These are phyloP conservation scores for Oligia latruncula DNA, from an alignment of 2,888 invertebrate species.

Conservation along the genomic window DNA sequence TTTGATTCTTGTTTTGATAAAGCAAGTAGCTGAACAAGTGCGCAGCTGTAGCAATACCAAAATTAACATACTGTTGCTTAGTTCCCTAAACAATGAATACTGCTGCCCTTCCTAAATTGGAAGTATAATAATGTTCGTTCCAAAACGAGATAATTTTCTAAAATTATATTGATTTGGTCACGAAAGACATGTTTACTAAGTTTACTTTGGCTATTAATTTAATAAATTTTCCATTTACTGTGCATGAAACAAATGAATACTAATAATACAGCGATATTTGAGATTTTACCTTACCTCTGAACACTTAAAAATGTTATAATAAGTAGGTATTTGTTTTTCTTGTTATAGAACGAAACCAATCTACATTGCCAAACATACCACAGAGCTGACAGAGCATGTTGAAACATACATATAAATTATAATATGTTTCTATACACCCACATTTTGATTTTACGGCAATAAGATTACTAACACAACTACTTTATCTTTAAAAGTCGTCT, in stretches of 20 bases:
- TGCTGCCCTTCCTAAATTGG: slow-evolving; percentile 6
- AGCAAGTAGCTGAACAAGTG: slow-evolving; percentile 46
- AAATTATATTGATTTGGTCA: slow-evolving; percentile 9
- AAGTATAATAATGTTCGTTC: slow-evolving; percentile 56
- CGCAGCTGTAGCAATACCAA: slow-evolving; percentile 40
- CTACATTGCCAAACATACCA: too few relatives aligned
- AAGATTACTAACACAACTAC: background rate
- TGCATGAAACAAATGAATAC: background rate
- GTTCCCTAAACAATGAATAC: background rate
- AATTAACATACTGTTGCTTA: slow-evolving; percentile 19
- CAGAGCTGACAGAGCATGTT: too few relatives aligned
- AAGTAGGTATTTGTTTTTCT: too few relatives aligned
- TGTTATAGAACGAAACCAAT: slow-evolving; percentile 19
- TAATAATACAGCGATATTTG: background rate
- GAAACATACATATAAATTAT: too few relatives aligned
- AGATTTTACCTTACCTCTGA: background rate
- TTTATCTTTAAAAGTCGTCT: too few relatives aligned
- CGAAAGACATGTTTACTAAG: background rate
- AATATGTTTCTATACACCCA: too few relatives aligned
- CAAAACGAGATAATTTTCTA: slow-evolving; percentile 16
- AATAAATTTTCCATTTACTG: background rate
- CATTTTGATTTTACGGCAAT: background rate
- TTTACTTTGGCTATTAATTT: background rate
- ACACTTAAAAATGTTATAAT: background rate
- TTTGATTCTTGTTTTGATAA: slow-evolving; percentile 66